A percentile compares a stretch with the other conserved stretches of the same genome.
Evolutionary conservation across 2,888 invertebrate species (phyloP).

Genomic region (Chymomyza procnemis): DNA sequence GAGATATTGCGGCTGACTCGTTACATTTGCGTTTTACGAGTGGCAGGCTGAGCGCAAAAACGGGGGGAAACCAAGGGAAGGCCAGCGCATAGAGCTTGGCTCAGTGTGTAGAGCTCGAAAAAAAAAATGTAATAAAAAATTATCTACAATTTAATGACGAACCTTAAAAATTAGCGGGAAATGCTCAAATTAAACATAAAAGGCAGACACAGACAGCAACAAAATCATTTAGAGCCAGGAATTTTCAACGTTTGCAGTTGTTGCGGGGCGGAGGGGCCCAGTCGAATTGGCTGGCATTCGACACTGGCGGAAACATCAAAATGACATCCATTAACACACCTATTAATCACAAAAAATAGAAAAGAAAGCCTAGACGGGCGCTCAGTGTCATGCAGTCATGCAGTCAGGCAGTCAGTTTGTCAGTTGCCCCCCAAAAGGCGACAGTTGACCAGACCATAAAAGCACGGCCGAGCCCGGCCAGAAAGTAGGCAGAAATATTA

Average conservation of each 20-base stretch:
- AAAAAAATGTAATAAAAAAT: conserved; percentile 55
- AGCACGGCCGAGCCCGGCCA: no score
- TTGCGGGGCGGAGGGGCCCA: not conserved
- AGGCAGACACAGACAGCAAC: conserved; percentile 14
- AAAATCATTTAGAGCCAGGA: conserved; percentile 22
- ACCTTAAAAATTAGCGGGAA: conserved; percentile 71
- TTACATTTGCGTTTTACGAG: conserved; percentile 67
- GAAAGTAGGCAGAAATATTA: conserved; percentile 49
- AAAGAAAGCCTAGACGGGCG: conserved; percentile 15
- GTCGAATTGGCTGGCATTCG: conserved; percentile 49
- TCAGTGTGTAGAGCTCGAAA: not conserved
- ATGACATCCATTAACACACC: conserved; percentile 77
- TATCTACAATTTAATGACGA: conserved; percentile 73
- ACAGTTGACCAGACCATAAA: conserved; percentile 5
- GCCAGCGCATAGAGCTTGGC: conserved; percentile 14
- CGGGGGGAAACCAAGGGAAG: conserved; percentile 29
- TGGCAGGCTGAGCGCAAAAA: conserved; percentile 43
- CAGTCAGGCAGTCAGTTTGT: not conserved
- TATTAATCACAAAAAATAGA: conserved; percentile 71
- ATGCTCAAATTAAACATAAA: conserved; percentile 72
- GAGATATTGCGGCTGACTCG: conserved; percentile 42
- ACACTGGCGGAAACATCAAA: conserved; percentile 71
- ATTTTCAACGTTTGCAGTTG: not conserved
- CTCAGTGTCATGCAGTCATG: not conserved
- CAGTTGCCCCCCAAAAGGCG: not conserved